phyloP scores from a whole-genome alignment of 2,113 vertebrate species.

The Lipotes vexillifer region DNA sequence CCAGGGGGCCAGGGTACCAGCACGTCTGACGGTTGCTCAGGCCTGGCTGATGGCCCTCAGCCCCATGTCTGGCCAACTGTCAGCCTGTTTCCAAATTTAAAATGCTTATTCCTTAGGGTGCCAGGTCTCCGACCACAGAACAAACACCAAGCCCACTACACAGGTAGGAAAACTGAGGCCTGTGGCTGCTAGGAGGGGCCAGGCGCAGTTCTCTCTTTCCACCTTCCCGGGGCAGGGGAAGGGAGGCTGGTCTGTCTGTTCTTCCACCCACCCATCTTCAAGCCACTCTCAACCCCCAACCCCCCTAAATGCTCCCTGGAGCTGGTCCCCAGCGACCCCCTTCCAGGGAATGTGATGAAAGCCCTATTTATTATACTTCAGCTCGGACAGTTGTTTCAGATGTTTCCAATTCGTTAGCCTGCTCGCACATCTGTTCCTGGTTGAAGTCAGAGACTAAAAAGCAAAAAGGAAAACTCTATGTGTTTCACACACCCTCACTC shows the following conservation, averaged over 20 bases:
- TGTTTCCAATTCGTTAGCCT: conserved; percentile 92
- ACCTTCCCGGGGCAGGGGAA: not conserved
- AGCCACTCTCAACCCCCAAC: conserved; percentile 52
- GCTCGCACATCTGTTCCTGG: conserved; percentile 92
- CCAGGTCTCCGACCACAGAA: not conserved
- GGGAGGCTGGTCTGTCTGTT: conserved; percentile 45
- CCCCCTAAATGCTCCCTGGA: conserved; percentile 74
- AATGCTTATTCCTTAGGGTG: not conserved
- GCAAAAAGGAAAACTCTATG: conserved; percentile 62
- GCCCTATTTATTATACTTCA: conserved; percentile 92
- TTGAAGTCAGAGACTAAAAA: conserved; percentile 83
- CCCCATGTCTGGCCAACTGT: not conserved
- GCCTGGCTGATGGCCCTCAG: not conserved
- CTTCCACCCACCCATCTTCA: conserved; percentile 34
- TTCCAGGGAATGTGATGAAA: conserved; percentile 87
- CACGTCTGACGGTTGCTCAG: not conserved
- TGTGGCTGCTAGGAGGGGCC: not conserved
- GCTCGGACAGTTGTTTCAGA: conserved; percentile 93
- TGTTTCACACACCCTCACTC: conserved; percentile 51
- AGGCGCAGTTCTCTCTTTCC: not conserved
- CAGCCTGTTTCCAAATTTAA: not conserved
- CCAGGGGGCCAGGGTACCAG: accelerated
- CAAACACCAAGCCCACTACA: not conserved
- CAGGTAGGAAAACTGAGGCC: not conserved
- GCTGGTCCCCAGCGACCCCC: conserved; percentile 79